phyloP scores from a whole-genome alignment of 2,888 invertebrate species.

The Tetragonula carbonaria region DNA sequence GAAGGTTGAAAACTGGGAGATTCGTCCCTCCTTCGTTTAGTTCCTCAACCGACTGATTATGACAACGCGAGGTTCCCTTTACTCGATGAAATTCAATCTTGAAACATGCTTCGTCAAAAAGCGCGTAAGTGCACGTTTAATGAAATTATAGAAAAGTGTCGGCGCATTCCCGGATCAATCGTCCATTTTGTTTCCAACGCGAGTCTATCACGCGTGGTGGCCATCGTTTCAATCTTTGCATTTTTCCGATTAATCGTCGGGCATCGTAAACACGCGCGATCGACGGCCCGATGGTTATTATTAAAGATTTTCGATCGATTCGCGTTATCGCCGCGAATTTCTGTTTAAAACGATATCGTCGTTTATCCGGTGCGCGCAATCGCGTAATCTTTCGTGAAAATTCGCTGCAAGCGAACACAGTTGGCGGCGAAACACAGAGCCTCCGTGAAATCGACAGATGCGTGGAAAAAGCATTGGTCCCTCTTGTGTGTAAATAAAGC shows the following conservation, averaged over 20 bases:
- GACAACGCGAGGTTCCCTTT: neutral
- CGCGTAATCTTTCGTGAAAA: neutral
- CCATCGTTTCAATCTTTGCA: constrained; percentile 1
- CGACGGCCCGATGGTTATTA: constrained; percentile 17
- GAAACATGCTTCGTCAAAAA: too few relatives aligned
- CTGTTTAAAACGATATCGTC: constrained; percentile 25
- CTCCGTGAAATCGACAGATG: neutral
- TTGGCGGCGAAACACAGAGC: neutral
- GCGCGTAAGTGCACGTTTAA: neutral
- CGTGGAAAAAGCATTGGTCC: constrained; percentile 4
- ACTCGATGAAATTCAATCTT: neutral
- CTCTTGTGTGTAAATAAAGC: neutral
- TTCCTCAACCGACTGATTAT: neutral
- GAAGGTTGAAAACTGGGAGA: neutral
- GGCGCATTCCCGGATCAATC: neutral
- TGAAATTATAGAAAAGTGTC: neutral
- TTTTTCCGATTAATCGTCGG: neutral
- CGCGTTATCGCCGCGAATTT: neutral
- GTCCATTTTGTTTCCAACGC: neutral
- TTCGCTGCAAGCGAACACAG: neutral
- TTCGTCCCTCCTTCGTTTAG: neutral
- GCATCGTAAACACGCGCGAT: neutral
- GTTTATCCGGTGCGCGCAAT: neutral
- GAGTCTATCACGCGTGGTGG: neutral
- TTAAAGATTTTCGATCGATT: constrained; percentile 8